Evolutionary conservation across 1,140 invertebrate genomes (phyloP), one percentile per base, ranked within the genome.

Genomic region (Nautilus pompilius): DNA sequence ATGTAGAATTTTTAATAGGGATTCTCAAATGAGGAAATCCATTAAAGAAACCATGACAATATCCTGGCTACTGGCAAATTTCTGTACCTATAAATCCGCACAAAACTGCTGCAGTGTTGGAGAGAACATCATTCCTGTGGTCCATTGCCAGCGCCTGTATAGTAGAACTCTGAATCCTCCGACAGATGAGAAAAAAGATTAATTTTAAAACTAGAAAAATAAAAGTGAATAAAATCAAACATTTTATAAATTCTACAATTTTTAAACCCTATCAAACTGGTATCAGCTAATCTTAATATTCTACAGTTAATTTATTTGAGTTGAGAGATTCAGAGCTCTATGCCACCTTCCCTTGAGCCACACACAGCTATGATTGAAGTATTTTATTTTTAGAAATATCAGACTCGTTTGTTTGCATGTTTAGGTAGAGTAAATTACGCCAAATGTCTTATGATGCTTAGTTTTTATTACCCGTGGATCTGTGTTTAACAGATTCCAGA

Each of bases 121-220:
- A 84, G 20, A 85, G 45, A 24, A 83, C 81, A 62, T 85, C 84
- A 69, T 85, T 85, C 3, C 84, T 69, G 60, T 85, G 83, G 55
- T 85, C 84, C 67, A 76, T 78, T 0, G 81, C 77, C 34, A 85
- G 58, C 10, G 82, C 81, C 26, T 73, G 68, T 0, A 83, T 71
- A 3, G 74, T 79, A 5, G 76, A 60, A 45, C 76, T 77, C 0
- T 66, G 57, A n/a, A 65, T 76, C 58, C 63, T 59, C 22, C 75
- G 65, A 67, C 84, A 85, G 10, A 80, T 55, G 2, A 83, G 20
- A 65, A 74, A 82, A 24, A 85, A 69, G 0, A 75, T 28, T 6
- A 81, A 62, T 65, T 85, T 85, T 8, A 78, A 67, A n/a, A 80
- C 78, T 73, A 67, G 45, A 69, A 70, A 41, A 46, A 60, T 54